These are phyloP conservation scores for Flexamia atlantica DNA, from an alignment of 2,888 invertebrate genomes.

Conservation along the genomic window DNA sequence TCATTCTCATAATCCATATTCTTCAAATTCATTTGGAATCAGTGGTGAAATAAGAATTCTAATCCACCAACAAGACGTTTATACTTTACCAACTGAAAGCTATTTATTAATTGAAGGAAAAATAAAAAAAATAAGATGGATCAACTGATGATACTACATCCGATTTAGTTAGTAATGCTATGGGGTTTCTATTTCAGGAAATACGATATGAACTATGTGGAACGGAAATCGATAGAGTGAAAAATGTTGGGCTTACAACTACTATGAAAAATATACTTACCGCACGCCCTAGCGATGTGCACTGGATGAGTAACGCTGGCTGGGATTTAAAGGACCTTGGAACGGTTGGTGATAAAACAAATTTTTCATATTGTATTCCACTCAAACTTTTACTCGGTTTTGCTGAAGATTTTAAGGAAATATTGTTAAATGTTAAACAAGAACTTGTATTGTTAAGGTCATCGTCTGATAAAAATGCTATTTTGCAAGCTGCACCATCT, in stretches of 20 bases:
- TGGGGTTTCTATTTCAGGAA: not conserved
- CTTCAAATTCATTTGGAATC: slow-evolving; percentile 11
- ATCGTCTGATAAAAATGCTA: slow-evolving; percentile 30
- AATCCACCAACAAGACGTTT: not conserved
- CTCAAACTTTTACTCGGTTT: slow-evolving; percentile 29
- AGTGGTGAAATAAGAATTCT: slow-evolving; percentile 37
- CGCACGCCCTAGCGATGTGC: not conserved
- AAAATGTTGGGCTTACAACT: not conserved
- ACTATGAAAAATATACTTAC: not conserved
- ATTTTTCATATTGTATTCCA: slow-evolving; percentile 34
- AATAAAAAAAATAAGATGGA: not conserved
- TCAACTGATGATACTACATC: not conserved
- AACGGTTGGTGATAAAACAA: not conserved
- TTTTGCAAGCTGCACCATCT: not conserved
- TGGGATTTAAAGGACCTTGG: slow-evolving; percentile 1
- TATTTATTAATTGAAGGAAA: not conserved
- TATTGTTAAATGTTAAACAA: slow-evolving; percentile 32
- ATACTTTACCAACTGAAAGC: slow-evolving; percentile 2
- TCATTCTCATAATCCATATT: slow-evolving; percentile 17
- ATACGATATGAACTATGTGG: not conserved
- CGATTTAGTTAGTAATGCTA: not conserved
- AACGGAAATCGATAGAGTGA: not conserved
- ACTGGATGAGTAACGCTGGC: slow-evolving; percentile 14
- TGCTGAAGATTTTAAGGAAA: slow-evolving; percentile 31
- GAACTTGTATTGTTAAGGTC: slow-evolving; percentile 3